A percentile compares a stretch with the other conserved stretches of the same genome.
These are phyloP conservation scores for Drosophila santomea DNA, from an alignment of 1,140 invertebrate genomes.

Conservation along the genomic window DNA sequence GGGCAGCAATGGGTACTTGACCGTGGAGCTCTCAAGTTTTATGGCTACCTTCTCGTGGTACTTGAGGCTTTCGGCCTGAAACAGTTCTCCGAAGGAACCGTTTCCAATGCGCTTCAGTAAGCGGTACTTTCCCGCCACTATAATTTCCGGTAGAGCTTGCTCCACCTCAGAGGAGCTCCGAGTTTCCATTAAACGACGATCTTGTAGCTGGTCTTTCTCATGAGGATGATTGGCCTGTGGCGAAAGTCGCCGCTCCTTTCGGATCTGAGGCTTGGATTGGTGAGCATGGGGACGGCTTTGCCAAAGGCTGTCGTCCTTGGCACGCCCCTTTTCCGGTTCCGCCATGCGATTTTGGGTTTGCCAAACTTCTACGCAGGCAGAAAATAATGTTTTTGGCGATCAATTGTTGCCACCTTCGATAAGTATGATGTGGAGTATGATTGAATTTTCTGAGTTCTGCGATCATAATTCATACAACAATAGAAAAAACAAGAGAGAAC, in stretches of 20 bases:
- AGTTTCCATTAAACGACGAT: background rate
- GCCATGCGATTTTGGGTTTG: conserved; percentile 11
- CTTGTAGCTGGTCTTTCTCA: background rate
- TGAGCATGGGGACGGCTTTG: background rate
- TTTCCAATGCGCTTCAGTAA: conserved; percentile 95
- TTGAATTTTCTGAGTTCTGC: background rate
- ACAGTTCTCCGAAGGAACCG: conserved; percentile 97
- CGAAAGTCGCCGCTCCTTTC: background rate
- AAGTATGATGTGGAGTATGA: conserved; percentile 16
- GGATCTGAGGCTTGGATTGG: background rate
- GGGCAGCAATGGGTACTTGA: conserved; percentile 94
- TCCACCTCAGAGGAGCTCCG: too few species aligned
- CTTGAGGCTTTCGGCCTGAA: conserved; percentile 93
- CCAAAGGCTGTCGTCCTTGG: background rate
- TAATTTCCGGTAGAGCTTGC: conserved; percentile 36
- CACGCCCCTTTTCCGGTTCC: conserved; percentile 9
- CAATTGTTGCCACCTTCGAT: background rate
- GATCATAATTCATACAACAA: background rate
- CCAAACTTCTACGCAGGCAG: conserved; percentile 6
- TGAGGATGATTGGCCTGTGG: background rate
- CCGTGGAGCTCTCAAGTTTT: conserved; percentile 94
- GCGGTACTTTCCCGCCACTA: conserved; percentile 94
- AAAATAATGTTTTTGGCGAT: conserved; percentile 3
- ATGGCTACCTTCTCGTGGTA: conserved; percentile 98
- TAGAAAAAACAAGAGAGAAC: too few species aligned